Conservation (phyloP, 2,113 vertebrate genomes). For the Tupaia tana region DNA sequence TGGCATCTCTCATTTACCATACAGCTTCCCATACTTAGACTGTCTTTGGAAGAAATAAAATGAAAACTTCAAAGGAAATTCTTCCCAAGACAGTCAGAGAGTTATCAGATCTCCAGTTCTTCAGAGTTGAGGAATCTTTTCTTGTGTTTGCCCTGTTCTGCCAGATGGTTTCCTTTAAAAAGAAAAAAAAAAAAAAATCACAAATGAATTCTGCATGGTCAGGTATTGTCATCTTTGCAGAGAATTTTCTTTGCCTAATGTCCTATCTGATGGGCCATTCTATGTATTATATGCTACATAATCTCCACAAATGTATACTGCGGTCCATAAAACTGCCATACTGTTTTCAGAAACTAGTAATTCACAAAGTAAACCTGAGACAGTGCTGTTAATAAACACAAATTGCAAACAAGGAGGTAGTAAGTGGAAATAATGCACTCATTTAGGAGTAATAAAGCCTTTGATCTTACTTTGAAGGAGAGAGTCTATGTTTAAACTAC, state of each 20-base stretch:
- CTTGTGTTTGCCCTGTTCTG: constrained; percentile 20
- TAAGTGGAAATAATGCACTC: constrained; percentile 89
- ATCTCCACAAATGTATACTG: constrained; percentile 75
- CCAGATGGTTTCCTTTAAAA: constrained; percentile 65
- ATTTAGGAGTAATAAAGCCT: constrained; percentile 90
- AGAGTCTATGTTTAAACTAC: constrained; percentile 87
- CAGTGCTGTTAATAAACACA: constrained; percentile 88
- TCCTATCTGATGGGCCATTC: constrained; percentile 78
- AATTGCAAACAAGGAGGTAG: constrained; percentile 88
- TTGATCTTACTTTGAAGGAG: constrained; percentile 91
- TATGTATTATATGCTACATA: constrained; percentile 67
- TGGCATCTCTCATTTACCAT: neutral
- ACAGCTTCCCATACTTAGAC: neutral
- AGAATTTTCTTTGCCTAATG: constrained; percentile 77
- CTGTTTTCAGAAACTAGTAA: constrained; percentile 80
- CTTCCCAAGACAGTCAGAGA: neutral
- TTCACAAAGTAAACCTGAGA: constrained; percentile 85
- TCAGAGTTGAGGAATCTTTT: neutral
- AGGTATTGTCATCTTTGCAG: constrained; percentile 74
- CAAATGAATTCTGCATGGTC: constrained; percentile 75
- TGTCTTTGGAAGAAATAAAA: neutral
- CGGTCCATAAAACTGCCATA: constrained; percentile 78
- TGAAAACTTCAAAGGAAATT: constrained; percentile 66
- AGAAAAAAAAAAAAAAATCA: constrained; percentile 41
- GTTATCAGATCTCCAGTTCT: constrained; percentile 19